Conservation (phyloP, 2,797 vertebrate species). For the Halcyon chelicuti region DNA sequence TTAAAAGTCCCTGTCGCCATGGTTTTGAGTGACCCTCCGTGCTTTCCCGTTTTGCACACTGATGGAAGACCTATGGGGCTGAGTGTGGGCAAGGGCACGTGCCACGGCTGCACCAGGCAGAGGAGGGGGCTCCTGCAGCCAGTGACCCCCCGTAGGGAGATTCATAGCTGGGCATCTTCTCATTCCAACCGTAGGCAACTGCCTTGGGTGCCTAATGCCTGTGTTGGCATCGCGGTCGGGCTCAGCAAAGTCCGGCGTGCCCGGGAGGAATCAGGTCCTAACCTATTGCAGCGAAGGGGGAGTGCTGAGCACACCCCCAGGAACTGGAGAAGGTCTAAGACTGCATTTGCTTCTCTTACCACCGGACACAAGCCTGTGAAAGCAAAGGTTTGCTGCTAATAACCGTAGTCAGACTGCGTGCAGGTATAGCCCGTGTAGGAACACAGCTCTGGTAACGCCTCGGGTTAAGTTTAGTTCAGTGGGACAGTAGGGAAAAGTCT, state of each 20-base stretch:
- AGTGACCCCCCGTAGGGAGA: fast-evolving
- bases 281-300: fast-evolving
- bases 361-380: background rate
- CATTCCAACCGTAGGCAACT: fast-evolving
- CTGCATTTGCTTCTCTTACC: background rate
- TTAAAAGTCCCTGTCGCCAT: background rate
- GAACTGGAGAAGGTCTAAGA: background rate
- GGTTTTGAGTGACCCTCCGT: fast-evolving
- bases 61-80: background rate
- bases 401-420: background rate
- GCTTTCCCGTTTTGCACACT: fast-evolving
- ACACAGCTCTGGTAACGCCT: fast-evolving
- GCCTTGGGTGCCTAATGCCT: background rate
- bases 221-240: fast-evolving
- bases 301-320: background rate
- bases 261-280: background rate
- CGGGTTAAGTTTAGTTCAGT: no score
- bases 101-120: background rate
- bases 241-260: background rate
- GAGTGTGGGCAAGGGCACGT: background rate
- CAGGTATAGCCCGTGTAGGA: background rate
- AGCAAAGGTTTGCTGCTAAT: background rate
- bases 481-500: background rate
- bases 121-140: background rate
- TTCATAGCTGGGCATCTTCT: fast-evolving